Evolutionary conservation across 2,888 invertebrate species (phyloP).

Genomic region (Brachyopa scutellaris): DNA sequence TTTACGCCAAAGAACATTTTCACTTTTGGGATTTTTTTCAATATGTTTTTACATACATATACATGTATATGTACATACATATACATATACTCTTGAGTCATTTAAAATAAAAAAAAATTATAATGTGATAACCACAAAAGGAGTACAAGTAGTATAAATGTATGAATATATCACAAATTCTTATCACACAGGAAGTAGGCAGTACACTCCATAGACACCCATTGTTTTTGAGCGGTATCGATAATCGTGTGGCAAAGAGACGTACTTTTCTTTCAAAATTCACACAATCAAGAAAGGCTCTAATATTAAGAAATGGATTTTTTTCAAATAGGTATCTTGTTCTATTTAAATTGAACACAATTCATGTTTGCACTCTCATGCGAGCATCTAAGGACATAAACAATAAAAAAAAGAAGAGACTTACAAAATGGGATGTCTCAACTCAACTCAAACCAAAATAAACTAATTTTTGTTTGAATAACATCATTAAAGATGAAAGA

Average conservation of each 20-base stretch:
- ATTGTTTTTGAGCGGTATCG: neutral
- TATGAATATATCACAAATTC: conserved; percentile 1
- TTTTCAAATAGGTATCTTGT: no score
- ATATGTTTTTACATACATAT: no score
- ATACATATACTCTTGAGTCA: neutral
- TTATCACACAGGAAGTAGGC: conserved; percentile 45
- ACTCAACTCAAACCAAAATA: neutral
- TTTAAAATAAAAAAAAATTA: neutral
- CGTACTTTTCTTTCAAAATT: neutral
- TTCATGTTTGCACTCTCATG: no score
- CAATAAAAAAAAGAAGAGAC: no score
- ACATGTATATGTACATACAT: no score
- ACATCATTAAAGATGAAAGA: no score
- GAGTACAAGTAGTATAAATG: neutral
- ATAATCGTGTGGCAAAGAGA: neutral
- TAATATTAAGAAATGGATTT: no score
- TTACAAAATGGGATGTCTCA: neutral
- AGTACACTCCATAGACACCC: neutral
- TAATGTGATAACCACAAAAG: neutral
- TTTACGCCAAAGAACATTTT: no score
- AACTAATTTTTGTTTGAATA: neutral
- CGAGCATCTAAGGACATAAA: no score
- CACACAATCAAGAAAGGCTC: no score
- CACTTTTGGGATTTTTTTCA: no score
- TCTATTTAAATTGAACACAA: neutral